Conservation (phyloP, 2,888 invertebrate species). For the Allacma fusca region DNA sequence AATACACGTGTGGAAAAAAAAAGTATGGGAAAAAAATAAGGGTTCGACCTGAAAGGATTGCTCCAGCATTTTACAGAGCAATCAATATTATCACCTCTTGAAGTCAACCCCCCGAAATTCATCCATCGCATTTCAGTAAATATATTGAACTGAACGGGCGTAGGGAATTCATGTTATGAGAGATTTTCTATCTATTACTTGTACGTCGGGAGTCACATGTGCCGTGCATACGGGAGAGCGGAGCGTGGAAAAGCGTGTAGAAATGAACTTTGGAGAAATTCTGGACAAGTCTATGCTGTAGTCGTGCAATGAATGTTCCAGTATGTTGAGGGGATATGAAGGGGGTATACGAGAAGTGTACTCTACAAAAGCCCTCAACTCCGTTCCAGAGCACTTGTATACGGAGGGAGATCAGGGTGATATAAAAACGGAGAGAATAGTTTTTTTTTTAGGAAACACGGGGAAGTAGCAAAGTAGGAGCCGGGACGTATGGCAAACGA, state of each 20-base stretch:
- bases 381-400: neutral
- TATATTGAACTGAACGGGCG: neutral
- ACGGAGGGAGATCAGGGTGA: conserved; percentile 7
- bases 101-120: conserved; percentile 29
- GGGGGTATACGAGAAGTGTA: neutral
- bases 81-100: conserved; percentile 30
- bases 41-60: neutral
- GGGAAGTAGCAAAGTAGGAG: neutral
- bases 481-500: conserved; percentile 9
- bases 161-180: conserved; percentile 3
- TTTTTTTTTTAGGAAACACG: neutral
- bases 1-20: neutral
- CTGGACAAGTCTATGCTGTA: conserved; percentile 3
- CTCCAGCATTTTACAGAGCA: neutral
- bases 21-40: neutral
- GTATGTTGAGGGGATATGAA: neutral
- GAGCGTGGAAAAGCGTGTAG: conserved; percentile 10
- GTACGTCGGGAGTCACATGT: neutral
- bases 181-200: conserved; percentile 3
- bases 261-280: conserved; percentile 10
- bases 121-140: conserved; percentile 1
- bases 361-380: conserved; percentile 3
- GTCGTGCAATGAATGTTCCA: conserved; percentile 1
- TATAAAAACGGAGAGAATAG: conserved; percentile 3
- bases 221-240: neutral